phyloP scores from a whole-genome alignment of 2,888 invertebrate genomes.

The Trichopoda pennipes region DNA sequence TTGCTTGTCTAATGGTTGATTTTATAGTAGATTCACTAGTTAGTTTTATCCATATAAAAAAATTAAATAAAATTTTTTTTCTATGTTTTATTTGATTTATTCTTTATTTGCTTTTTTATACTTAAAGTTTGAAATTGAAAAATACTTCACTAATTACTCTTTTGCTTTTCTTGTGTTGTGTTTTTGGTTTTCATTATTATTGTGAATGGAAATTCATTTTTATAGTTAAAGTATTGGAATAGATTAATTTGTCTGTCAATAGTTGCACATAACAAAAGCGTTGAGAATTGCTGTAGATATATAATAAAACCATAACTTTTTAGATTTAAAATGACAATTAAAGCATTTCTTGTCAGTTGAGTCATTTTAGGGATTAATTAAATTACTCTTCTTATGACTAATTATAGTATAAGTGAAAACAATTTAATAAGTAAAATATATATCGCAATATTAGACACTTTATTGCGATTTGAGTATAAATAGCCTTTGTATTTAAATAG shows the following conservation, averaged over 20 bases:
- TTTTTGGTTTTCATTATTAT: constrained; percentile 2
- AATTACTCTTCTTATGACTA: too few species aligned
- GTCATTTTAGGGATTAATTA: too few species aligned
- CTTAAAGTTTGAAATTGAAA: constrained; percentile 54
- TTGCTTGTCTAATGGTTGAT: constrained; percentile 31
- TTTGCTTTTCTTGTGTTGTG: constrained; percentile 16
- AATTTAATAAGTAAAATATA: too few species aligned
- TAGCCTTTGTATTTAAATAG: too few species aligned
- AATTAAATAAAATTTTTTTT: constrained; percentile 16
- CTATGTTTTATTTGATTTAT: not conserved
- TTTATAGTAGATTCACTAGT: not conserved
- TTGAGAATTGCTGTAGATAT: too few species aligned
- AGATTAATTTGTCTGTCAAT: constrained; percentile 48
- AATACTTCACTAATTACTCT: constrained; percentile 61
- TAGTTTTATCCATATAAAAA: constrained; percentile 17
- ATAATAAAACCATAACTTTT: too few species aligned
- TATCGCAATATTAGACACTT: too few species aligned
- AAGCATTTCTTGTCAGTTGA: too few species aligned
- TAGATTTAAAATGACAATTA: too few species aligned
- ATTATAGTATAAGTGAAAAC: too few species aligned
- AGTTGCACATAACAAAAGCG: not conserved
- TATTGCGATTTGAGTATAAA: too few species aligned
- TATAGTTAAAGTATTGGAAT: constrained; percentile 21
- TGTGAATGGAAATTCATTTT: constrained; percentile 60
- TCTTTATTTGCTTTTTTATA: not conserved